These are phyloP conservation scores for Hapalemur alaotrensis DNA, from an alignment of 2,797 vertebrate genomes.

Conservation along the genomic window DNA sequence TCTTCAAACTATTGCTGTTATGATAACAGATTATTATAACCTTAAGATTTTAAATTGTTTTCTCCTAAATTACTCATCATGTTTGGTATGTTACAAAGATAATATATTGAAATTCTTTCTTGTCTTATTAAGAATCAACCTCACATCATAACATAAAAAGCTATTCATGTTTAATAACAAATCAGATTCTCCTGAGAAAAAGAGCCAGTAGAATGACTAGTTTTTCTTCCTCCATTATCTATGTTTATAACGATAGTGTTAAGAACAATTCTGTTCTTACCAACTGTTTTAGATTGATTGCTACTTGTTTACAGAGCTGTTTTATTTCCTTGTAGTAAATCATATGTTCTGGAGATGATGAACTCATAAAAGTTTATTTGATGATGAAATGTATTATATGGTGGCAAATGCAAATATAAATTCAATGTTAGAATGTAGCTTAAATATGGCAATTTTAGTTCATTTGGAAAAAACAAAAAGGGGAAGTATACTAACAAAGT, in stretches of 20 bases:
- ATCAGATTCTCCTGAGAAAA: conserved; percentile 8
- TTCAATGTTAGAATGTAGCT: not conserved
- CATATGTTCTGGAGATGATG: not conserved
- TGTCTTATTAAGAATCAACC: not conserved
- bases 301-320: not conserved
- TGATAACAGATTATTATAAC: conserved; percentile 18
- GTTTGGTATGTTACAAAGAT: not conserved
- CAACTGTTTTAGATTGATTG: not conserved
- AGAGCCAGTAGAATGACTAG: not conserved
- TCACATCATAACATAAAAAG: not conserved
- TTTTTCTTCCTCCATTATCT: not conserved
- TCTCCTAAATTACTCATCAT: not conserved
- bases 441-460: conserved; percentile 13
- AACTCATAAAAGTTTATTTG: not conserved
- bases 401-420: not conserved
- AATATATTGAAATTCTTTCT: not conserved
- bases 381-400: not conserved
- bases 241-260: not conserved
- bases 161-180: not conserved
- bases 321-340: not conserved
- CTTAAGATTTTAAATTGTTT: not conserved
- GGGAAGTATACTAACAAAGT: not conserved
- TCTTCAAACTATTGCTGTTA: conserved; percentile 55
- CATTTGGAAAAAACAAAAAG: not conserved
- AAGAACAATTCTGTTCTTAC: not conserved